Evolutionary conservation across 1,140 invertebrate species (phyloP).

Genomic region (Epicauta chinensis): DNA sequence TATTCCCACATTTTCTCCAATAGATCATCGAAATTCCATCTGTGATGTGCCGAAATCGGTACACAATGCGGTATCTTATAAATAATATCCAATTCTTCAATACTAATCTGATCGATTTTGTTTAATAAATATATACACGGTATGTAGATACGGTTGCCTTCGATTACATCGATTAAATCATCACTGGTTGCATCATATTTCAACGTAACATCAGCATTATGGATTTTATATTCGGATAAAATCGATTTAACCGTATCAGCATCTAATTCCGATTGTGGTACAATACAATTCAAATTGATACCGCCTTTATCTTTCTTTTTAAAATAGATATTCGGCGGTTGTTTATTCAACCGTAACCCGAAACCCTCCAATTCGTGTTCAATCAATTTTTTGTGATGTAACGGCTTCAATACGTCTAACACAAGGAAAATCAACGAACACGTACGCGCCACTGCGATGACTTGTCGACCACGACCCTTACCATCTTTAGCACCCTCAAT

Average conservation of each 20-base stretch:
- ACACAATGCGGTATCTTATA: constrained; percentile 99
- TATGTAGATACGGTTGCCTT: constrained; percentile 97
- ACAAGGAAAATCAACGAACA: constrained; percentile 98
- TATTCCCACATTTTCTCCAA: constrained; percentile 99
- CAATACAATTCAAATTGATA: constrained; percentile 84
- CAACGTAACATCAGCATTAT: constrained; percentile 95
- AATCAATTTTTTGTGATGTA: constrained; percentile 92
- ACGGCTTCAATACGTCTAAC: constrained; percentile 94
- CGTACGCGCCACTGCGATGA: constrained; percentile 97
- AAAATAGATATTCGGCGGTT: constrained; percentile 95
- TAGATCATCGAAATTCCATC: constrained; percentile 99
- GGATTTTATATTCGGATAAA: constrained; percentile 95
- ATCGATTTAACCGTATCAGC: constrained; percentile 93
- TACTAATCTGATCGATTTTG: constrained; percentile 96
- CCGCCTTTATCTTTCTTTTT: constrained; percentile 97
- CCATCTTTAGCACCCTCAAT: constrained; percentile 99
- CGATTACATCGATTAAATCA: constrained; percentile 97
- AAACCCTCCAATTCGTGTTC: constrained; percentile 99
- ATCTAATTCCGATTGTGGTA: constrained; percentile 91
- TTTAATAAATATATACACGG: constrained; percentile 98
- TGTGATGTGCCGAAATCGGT: constrained; percentile 98
- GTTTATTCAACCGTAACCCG: constrained; percentile 93
- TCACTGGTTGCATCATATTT: constrained; percentile 94
- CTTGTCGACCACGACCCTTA: constrained; percentile 96
- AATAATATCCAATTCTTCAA: constrained; percentile 96